Conservation (phyloP, 2,888 invertebrate species). For the Pyrocoelia pectoralis region DNA sequence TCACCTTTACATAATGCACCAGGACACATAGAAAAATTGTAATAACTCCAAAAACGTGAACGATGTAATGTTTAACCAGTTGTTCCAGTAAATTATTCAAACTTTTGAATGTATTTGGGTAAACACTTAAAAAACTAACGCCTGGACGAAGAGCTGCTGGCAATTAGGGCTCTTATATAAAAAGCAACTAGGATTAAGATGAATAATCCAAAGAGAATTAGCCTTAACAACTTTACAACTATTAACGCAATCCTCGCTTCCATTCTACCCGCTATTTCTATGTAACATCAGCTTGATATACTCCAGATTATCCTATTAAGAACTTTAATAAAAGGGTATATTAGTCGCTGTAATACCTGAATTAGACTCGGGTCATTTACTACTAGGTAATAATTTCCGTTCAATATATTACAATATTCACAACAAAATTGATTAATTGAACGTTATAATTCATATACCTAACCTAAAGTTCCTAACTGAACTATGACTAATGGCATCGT, state of each 20-base stretch:
- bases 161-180: background rate
- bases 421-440: conserved; percentile 12
- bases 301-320: conserved; percentile 12
- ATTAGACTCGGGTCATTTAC: conserved; percentile 8
- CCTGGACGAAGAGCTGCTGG: background rate
- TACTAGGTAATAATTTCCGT: conserved; percentile 5
- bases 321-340: conserved; percentile 10
- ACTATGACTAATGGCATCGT: background rate
- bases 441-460: background rate
- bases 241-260: conserved; percentile 9
- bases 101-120: too few relatives aligned
- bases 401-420: background rate
- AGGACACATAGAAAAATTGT: too few relatives aligned
- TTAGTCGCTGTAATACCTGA: conserved; percentile 11
- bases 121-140: background rate
- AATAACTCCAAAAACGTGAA: too few relatives aligned
- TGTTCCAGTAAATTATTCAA: too few relatives aligned
- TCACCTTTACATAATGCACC: too few relatives aligned
- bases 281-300: conserved; percentile 11
- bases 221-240: conserved; percentile 11
- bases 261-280: conserved; percentile 9
- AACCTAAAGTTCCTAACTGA: background rate
- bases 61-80: too few relatives aligned
- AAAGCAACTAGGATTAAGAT: conserved; percentile 10
- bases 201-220: conserved; percentile 14